Percentiles rank a stretch among this genome's conserved stretches.
Conservation (phyloP, 2,888 invertebrate genomes). For the Spicauda simplicius region DNA sequence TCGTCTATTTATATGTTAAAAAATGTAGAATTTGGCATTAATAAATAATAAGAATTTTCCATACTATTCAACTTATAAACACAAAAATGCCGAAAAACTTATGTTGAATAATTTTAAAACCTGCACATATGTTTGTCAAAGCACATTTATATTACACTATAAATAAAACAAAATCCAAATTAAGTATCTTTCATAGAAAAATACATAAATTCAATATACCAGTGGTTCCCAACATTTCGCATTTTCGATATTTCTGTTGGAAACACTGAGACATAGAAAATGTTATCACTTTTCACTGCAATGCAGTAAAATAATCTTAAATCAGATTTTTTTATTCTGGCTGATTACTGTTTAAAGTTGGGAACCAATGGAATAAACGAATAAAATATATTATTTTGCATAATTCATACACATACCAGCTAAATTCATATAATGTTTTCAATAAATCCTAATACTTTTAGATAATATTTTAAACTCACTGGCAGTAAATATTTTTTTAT, state of each 20-base stretch:
- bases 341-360: not conserved
- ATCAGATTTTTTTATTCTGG: not conserved
- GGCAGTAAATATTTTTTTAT: conserved; percentile 6
- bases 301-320: not conserved
- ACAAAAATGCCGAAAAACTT: too few relatives aligned
- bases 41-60: too few relatives aligned
- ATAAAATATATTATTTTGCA: not conserved
- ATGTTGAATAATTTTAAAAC: not conserved
- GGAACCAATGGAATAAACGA: not conserved
- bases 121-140: not conserved
- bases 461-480: conserved; percentile 2
- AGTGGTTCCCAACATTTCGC: not conserved
- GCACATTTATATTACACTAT: conserved; percentile 6
- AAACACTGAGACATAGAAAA: not conserved
- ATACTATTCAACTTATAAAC: too few relatives aligned
- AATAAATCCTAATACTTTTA: conserved; percentile 3
- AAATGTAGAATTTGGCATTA: too few relatives aligned
- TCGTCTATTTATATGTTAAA: too few relatives aligned
- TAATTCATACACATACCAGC: conserved; percentile 11
- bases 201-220: conserved; percentile 10
- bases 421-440: not conserved
- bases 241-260: too few relatives aligned
- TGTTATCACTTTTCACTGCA: not conserved
- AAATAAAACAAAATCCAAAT: conserved; percentile 4
- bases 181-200: conserved; percentile 31